A percentile compares a stretch with the other conserved stretches of the same genome.
These are phyloP conservation scores for Harpegnathos saltator DNA, from an alignment of 1,140 invertebrate species.

Conservation along the genomic window DNA sequence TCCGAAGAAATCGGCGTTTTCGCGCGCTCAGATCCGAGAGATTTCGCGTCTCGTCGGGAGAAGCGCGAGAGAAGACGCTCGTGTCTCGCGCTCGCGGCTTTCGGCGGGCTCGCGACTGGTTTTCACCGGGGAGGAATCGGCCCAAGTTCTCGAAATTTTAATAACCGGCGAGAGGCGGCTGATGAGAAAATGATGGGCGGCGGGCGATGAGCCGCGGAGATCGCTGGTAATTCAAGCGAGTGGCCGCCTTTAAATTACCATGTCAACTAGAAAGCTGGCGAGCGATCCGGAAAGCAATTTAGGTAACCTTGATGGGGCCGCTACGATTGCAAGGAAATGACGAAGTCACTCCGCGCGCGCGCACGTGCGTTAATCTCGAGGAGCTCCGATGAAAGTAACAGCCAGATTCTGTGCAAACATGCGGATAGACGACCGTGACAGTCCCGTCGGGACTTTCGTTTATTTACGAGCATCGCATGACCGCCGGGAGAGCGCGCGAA, in stretches of 20 bases:
- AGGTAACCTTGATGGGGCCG: conserved; percentile 23
- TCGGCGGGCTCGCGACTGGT: too few relatives aligned
- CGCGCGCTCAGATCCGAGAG: too few relatives aligned
- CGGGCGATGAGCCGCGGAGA: conserved; percentile 12
- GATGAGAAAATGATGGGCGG: conserved; percentile 25
- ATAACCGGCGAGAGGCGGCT: conserved; percentile 4
- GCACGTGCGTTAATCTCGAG: conserved; percentile 14
- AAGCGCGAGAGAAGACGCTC: too few relatives aligned
- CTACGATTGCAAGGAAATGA: conserved; percentile 35
- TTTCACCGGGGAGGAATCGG: background rate
- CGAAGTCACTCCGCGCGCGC: conserved; percentile 2
- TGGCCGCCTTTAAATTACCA: conserved; percentile 52
- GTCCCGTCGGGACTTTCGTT: conserved; percentile 13
- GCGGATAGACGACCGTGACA: background rate
- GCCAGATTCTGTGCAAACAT: background rate
- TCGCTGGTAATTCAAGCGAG: conserved; percentile 16
- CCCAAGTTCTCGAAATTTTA: conserved; percentile 21
- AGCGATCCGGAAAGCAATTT: conserved; percentile 51
- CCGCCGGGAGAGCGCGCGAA: background rate
- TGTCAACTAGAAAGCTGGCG: conserved; percentile 49
- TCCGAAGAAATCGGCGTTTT: too few relatives aligned
- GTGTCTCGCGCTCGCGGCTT: too few relatives aligned
- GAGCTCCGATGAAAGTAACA: conserved; percentile 18
- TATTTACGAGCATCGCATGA: conserved; percentile 23
- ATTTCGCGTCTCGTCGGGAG: too few relatives aligned